A percentile compares a stretch with the other conserved stretches of the same genome.
Conservation (phyloP, 2,797 vertebrate species). For the Tenualosa ilisha region DNA sequence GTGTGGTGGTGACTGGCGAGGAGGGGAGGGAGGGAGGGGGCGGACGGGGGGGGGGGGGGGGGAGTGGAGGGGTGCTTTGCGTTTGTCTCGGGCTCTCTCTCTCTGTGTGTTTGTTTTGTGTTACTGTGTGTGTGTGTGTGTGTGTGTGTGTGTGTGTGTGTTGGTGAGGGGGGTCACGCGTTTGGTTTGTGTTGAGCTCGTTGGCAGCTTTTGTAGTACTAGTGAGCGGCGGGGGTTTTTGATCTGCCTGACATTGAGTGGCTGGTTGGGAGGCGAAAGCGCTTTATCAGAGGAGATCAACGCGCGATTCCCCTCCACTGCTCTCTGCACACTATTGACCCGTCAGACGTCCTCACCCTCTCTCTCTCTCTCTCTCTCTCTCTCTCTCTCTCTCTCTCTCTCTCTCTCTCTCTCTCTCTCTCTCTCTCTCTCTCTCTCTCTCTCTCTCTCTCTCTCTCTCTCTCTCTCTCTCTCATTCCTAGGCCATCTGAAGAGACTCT, state of each 20-base stretch:
- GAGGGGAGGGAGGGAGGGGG: not conserved
- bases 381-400: not conserved
- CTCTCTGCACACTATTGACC: not conserved
- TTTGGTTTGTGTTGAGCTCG: conserved; percentile 28
- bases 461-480: not conserved
- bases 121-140: conserved; percentile 8
- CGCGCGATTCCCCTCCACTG: not conserved
- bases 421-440: not conserved
- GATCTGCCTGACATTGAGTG: conserved; percentile 52
- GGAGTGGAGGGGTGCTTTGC: not conserved
- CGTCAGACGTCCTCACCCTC: not conserved
- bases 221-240: conserved; percentile 33
- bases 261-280: conserved; percentile 25
- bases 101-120: not conserved
- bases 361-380: not conserved
- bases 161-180: conserved; percentile 4
- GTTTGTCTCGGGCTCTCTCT: not conserved
- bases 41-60: conserved; percentile 43
- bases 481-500: too few relatives aligned
- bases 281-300: conserved; percentile 18
- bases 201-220: not conserved
- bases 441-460: too few relatives aligned
- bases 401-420: too few relatives aligned
- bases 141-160: conserved; percentile 13
- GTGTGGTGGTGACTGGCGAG: conserved; percentile 14